phyloP scores from a whole-genome alignment of 2,888 invertebrate genomes.

The Rhingia campestris region DNA sequence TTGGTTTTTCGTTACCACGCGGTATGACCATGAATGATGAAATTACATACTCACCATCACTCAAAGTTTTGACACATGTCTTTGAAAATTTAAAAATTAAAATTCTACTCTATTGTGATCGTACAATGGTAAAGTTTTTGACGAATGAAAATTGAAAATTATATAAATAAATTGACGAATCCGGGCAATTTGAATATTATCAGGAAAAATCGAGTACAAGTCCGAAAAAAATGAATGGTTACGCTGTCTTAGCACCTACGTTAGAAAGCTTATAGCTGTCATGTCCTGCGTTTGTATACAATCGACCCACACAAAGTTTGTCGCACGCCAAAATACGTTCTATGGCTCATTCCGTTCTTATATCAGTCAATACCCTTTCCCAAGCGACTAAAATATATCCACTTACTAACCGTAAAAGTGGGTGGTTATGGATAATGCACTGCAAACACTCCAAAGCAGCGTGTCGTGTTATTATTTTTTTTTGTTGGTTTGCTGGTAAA shows the following conservation, averaged over 20 bases:
- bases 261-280: no score
- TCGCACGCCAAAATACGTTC: neutral
- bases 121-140: no score
- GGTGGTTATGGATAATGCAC: conserved; percentile 65
- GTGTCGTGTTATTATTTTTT: conserved; percentile 33
- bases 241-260: no score
- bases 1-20: neutral
- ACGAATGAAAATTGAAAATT: no score
- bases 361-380: conserved; percentile 44
- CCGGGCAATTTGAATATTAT: no score
- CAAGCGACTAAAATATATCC: conserved; percentile 22
- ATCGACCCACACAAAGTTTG: neutral
- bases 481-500: conserved; percentile 4
- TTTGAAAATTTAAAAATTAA: neutral
- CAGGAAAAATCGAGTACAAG: no score
- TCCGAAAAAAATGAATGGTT: no score
- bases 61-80: neutral
- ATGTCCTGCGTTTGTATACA: neutral
- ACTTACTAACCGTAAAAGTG: conserved; percentile 57
- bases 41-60: neutral
- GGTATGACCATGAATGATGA: neutral
- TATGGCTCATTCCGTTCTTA: conserved; percentile 16
- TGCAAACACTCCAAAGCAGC: conserved; percentile 26
- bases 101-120: no score
- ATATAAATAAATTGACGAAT: no score